These are phyloP conservation scores for Polyploca ridens DNA, from an alignment of 2,888 invertebrate genomes.

Conservation along the genomic window DNA sequence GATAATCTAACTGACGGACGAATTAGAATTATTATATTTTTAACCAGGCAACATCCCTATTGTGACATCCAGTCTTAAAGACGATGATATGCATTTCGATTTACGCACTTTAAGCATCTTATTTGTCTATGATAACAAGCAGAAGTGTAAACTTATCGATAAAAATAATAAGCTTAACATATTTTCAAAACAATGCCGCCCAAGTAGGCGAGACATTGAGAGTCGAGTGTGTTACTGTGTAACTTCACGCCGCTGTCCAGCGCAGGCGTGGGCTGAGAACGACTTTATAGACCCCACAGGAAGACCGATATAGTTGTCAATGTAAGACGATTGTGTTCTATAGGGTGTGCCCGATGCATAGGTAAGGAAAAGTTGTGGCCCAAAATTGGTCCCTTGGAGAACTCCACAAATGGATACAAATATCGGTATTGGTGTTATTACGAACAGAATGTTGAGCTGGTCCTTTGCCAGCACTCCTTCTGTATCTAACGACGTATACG, in stretches of 20 bases:
- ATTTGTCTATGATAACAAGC: too few species aligned
- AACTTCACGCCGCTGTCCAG: constrained; percentile 5
- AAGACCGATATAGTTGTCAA: constrained; percentile 48
- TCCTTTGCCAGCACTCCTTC: background rate
- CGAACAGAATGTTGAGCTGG: too few species aligned
- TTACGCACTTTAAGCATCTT: too few species aligned
- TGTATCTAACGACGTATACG: too few species aligned
- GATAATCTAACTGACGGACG: too few species aligned
- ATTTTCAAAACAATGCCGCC: constrained; percentile 1
- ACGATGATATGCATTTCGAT: too few species aligned
- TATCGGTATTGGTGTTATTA: too few species aligned
- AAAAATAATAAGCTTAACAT: background rate
- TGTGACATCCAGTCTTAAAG: too few species aligned
- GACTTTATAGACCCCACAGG: constrained; percentile 62
- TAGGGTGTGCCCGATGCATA: constrained; percentile 18
- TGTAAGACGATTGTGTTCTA: constrained; percentile 22
- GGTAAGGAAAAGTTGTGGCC: background rate
- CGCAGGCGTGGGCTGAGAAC: constrained; percentile 38
- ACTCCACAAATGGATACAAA: too few species aligned
- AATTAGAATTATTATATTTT: too few species aligned
- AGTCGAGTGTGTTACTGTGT: constrained; percentile 5
- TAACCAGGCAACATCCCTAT: too few species aligned
- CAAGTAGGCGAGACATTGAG: background rate
- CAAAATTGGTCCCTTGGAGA: background rate
- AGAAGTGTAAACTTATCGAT: background rate